Conservation (phyloP, 2,797 vertebrate species). For the Hippocampus kuda region DNA sequence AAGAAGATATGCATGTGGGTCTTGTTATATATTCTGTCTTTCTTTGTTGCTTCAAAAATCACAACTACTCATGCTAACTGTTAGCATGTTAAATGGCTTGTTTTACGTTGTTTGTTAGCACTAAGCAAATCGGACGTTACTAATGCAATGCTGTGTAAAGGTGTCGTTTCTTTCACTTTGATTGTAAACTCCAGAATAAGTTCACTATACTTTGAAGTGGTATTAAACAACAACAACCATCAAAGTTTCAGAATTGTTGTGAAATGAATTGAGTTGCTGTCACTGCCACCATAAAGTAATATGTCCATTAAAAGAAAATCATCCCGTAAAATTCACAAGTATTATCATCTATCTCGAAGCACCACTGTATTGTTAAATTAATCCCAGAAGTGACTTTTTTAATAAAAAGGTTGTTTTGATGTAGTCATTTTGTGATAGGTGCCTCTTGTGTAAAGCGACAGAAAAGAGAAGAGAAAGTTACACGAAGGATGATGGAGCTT, state of each 20-base stretch:
- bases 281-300: not conserved
- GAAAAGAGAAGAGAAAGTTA: slow-evolving; percentile 29
- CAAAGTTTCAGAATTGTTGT: too few relatives aligned
- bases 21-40: not conserved
- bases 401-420: not conserved
- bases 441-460: slow-evolving; percentile 13
- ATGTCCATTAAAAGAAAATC: too few relatives aligned
- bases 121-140: not conserved
- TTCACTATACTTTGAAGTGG: too few relatives aligned
- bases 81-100: not conserved
- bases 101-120: not conserved
- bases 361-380: not conserved
- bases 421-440: slow-evolving; percentile 25
- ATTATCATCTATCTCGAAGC: not conserved
- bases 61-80: not conserved
- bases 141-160: not conserved
- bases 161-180: too few relatives aligned
- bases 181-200: too few relatives aligned
- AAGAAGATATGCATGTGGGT: too few relatives aligned
- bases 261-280: not conserved
- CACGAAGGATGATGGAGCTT: slow-evolving; percentile 9
- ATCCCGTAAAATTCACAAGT: too few relatives aligned
- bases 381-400: not conserved
- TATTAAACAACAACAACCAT: too few relatives aligned
- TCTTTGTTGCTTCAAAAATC: not conserved